phyloP scores from a whole-genome alignment of 2,888 invertebrate genomes.

The Dysmachus trigonus region DNA sequence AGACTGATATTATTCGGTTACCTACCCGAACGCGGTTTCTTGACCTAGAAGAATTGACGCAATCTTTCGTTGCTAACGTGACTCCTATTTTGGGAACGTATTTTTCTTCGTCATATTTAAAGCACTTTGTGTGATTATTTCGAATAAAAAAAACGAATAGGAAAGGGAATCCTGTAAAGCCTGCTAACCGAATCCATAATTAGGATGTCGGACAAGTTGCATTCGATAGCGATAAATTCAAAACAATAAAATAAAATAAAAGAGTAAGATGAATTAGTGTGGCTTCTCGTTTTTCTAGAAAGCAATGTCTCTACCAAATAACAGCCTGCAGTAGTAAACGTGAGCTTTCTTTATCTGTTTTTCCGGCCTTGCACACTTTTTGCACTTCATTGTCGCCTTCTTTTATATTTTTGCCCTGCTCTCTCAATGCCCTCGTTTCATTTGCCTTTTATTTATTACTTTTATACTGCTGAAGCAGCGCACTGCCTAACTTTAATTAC shows the following conservation, averaged over 20 bases:
- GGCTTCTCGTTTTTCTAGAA: neutral
- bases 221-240: neutral
- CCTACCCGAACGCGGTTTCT: neutral
- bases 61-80: neutral
- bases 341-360: conserved; percentile 26
- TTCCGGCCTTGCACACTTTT: conserved; percentile 27
- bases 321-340: neutral
- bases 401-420: neutral
- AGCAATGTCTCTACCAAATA: neutral
- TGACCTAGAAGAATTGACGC: neutral
- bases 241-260: neutral
- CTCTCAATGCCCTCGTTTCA: neutral
- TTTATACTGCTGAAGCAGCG: neutral
- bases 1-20: neutral
- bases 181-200: neutral
- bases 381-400: conserved; percentile 1
- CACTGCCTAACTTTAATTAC: neutral
- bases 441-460: neutral
- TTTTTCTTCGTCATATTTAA: neutral
- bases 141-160: neutral
- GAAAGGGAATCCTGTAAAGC: neutral
- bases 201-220: neutral
- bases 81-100: neutral
- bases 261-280: neutral
- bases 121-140: neutral